Percentiles rank a stretch among this genome's conserved stretches.
These are phyloP conservation scores for Borostomias antarcticus DNA, from an alignment of 2,797 vertebrate species.

Conservation along the genomic window DNA sequence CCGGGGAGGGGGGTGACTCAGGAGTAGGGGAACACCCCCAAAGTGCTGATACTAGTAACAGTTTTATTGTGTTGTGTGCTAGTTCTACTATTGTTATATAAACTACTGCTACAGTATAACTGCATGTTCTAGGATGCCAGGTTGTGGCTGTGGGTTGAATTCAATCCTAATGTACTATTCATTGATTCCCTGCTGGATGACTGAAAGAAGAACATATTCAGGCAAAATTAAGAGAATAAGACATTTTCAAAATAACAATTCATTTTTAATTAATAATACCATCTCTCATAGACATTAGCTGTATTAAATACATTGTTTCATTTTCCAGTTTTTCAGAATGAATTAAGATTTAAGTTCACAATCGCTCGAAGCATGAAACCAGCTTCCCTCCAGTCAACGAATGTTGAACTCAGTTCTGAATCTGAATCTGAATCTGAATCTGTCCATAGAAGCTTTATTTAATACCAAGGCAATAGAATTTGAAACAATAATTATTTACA, in stretches of 20 bases:
- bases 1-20: background rate
- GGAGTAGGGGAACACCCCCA: background rate
- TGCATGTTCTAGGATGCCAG: background rate
- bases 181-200: background rate
- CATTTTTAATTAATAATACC: conserved; percentile 59
- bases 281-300: conserved; percentile 56
- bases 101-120: no score
- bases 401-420: conserved; percentile 24
- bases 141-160: background rate
- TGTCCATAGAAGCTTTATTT: conserved; percentile 47
- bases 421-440: conserved; percentile 45
- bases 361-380: conserved; percentile 46
- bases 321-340: conserved; percentile 61
- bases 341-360: conserved; percentile 61
- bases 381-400: conserved; percentile 42
- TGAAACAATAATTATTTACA: conserved; percentile 76
- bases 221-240: conserved; percentile 36
- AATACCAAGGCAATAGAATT: conserved; percentile 58
- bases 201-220: conserved; percentile 4
- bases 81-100: no score
- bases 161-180: no score
- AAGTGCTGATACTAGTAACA: no score
- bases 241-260: conserved; percentile 44
- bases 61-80: no score
- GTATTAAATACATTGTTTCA: conserved; percentile 65